Conservation (phyloP, 1,140 invertebrate species). For the Stegodyphus dumicola region DNA sequence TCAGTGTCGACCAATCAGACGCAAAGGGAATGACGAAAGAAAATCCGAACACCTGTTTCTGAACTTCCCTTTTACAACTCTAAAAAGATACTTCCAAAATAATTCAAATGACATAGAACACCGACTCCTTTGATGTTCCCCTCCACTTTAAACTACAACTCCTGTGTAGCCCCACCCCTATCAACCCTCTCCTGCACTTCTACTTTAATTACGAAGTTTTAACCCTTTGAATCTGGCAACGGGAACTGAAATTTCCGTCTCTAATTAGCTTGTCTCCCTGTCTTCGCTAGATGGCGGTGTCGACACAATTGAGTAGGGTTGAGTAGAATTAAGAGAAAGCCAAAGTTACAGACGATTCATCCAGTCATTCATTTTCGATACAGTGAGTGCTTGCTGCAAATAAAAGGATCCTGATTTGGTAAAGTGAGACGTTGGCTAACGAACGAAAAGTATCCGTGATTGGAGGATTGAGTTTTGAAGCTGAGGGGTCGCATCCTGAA, state of each 20-base stretch:
- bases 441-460: background rate
- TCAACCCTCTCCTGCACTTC: background rate
- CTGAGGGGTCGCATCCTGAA: no score
- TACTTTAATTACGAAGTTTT: slow-evolving; percentile 53
- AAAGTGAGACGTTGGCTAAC: background rate
- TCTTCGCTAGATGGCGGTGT: slow-evolving; percentile 27
- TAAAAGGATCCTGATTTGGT: background rate
- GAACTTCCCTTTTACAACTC: background rate
- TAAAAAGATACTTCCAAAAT: slow-evolving; percentile 3
- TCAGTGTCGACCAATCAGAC: slow-evolving; percentile 22
- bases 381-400: background rate
- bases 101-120: background rate
- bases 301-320: background rate
- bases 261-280: slow-evolving; percentile 28
- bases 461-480: no score
- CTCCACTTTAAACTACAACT: slow-evolving; percentile 9
- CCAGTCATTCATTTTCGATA: background rate
- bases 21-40: slow-evolving; percentile 15
- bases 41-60: slow-evolving; percentile 23
- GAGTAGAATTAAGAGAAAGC: background rate
- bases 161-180: background rate
- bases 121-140: slow-evolving; percentile 1
- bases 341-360: no score
- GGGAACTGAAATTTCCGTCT: slow-evolving; percentile 37
- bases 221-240: slow-evolving; percentile 53